Conservation (phyloP, 1,140 invertebrate species). For the Camponotus floridanus region DNA sequence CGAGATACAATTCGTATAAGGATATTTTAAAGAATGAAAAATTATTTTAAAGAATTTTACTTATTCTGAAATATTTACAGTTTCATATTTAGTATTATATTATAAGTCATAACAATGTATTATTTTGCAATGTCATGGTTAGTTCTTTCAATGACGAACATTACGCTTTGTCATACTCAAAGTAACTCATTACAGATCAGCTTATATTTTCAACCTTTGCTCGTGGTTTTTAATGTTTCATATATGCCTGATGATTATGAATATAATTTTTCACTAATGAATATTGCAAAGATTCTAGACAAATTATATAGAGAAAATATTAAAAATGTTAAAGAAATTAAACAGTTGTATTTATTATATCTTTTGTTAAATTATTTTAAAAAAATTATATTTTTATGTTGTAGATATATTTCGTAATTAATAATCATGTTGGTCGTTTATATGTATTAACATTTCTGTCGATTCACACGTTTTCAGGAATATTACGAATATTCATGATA, state of each 20-base stretch:
- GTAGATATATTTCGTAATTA: background rate
- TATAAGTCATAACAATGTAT: background rate
- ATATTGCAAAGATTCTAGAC: background rate
- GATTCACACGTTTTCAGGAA: conserved; percentile 2
- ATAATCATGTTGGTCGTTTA: background rate
- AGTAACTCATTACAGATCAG: background rate
- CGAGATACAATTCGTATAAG: background rate
- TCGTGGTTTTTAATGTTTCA: conserved; percentile 1
- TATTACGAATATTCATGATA: background rate
- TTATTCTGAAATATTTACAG: background rate
- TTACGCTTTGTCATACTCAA: conserved; percentile 38
- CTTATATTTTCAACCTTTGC: conserved; percentile 7
- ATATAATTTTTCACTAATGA: background rate
- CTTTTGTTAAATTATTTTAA: background rate
- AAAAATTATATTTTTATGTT: background rate
- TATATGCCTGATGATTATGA: conserved; percentile 13
- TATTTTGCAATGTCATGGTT: background rate
- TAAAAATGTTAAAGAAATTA: background rate
- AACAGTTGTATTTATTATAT: background rate
- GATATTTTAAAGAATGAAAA: too few relatives aligned
- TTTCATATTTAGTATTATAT: background rate
- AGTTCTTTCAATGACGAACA: background rate
- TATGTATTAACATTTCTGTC: background rate
- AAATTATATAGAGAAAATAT: background rate
- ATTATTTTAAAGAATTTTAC: background rate